Evolutionary conservation across 92 coral and sea anemone species (phyloP), one percentile per base, ranked within the genome.

Genomic region (Galaxea fascicularis): DNA sequence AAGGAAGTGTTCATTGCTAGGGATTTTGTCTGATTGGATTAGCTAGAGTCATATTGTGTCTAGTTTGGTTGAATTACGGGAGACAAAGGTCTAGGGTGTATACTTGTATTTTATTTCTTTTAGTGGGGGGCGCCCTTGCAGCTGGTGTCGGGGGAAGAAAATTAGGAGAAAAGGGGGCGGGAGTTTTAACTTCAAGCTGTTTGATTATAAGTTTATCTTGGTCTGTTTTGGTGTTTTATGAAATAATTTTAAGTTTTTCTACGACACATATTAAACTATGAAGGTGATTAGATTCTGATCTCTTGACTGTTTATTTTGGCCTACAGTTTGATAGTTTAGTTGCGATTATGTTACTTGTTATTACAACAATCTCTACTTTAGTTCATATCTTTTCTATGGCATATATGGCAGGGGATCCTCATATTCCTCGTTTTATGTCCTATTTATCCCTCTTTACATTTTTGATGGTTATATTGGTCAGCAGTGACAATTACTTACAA

Each of bases 361-460:
- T 91, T 78, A 88, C 89, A 64, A 78, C 77, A 53, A 74, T 91
- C 56, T 87, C 93, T 90, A 82, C 91, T 86, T 89, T 93, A 78
- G 94, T 93, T 85, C 95, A 93, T 93, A 75, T 91, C 70, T 93
- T 82, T 91, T 91, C 98, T 89, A 91, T 89, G 56, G 92, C 93
- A 66, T 93, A 93, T 85, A 93, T 93, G 94, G 80, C 64, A 47
- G 97, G 91, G 52, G 98, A 94, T 57, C 98, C 98, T 82, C 95
- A 91, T 80, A 71, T 91, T 73, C 98, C 95, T 67, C 89, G 98
- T 79, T 94, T 94, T 86, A 91, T 94, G 93, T 79, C 88, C 21
- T 94, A 94, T 78, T 66, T 94, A 77, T 94, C 98, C 56, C 65
- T 94, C 71, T 94, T 94, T 89, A 91, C 95, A 26, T 91, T 91